A percentile compares a stretch with the other conserved stretches of the same genome.
Conservation (phyloP, 2,888 invertebrate species). For the Trilocha varians region DNA sequence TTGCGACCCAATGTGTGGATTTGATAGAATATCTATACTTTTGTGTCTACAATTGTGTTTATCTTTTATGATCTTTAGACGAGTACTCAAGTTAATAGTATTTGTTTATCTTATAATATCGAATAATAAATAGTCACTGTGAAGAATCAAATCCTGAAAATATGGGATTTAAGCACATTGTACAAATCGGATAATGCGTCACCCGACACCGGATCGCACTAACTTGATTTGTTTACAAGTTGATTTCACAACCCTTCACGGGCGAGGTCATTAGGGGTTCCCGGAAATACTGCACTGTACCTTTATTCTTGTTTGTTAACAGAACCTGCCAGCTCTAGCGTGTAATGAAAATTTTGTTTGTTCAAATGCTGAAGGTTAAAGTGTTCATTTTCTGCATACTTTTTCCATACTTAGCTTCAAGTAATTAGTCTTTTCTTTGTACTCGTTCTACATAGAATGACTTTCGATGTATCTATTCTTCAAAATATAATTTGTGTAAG, state of each 20-base stretch:
- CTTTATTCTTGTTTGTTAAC: not conserved
- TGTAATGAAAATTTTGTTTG: not conserved
- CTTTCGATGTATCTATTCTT: not conserved
- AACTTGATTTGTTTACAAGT: slow-evolving; percentile 17
- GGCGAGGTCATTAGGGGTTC: not conserved
- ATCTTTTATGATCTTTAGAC: no score
- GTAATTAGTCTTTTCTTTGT: no score
- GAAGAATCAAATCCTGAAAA: slow-evolving; percentile 13
- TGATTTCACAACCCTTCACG: slow-evolving; percentile 5
- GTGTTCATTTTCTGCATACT: no score
- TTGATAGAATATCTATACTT: no score
- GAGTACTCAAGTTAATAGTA: no score
- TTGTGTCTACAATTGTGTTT: no score
- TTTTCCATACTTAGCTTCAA: no score
- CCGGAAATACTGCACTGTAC: no score
- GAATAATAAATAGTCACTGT: no score
- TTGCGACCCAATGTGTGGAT: no score
- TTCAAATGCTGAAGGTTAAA: not conserved
- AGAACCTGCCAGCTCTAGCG: not conserved
- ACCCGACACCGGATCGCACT: slow-evolving; percentile 7
- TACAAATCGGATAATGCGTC: slow-evolving; percentile 12
- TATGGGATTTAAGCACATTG: slow-evolving; percentile 16
- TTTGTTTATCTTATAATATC: no score
- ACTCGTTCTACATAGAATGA: no score
- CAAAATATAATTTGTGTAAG: not conserved